Evolutionary conservation across 2,888 invertebrate species (phyloP).

Genomic region (Drosophila tanythrix): DNA sequence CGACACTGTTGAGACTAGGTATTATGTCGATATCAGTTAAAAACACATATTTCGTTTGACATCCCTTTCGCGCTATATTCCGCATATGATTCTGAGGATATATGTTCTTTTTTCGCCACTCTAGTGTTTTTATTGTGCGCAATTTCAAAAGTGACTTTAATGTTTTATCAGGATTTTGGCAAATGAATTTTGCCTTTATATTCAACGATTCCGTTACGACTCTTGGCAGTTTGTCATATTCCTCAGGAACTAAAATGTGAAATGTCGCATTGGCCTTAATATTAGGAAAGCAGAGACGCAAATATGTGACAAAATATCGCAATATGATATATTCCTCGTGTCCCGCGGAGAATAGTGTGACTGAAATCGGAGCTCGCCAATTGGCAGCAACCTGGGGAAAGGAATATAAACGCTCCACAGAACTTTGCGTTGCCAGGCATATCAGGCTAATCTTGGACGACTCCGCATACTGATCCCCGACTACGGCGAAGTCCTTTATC

Average conservation of each 20-base stretch:
- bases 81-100: constrained; percentile 96
- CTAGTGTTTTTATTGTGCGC: constrained; percentile 87
- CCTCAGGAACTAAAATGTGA: constrained; percentile 90
- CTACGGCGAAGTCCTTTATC: constrained; percentile 90
- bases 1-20: constrained; percentile 90
- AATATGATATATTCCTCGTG: constrained; percentile 91
- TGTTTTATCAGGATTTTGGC: constrained; percentile 89
- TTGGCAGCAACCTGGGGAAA: constrained; percentile 91
- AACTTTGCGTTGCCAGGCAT: constrained; percentile 94
- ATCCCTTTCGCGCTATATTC: constrained; percentile 94
- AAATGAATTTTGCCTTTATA: constrained; percentile 85
- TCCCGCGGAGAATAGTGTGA: constrained; percentile 92
- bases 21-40: constrained; percentile 95
- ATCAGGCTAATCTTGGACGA: constrained; percentile 85
- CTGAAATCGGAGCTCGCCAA: constrained; percentile 94
- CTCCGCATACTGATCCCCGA: constrained; percentile 88
- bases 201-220: constrained; percentile 47
- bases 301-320: constrained; percentile 90
- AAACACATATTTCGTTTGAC: constrained; percentile 92
- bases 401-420: constrained; percentile 92
- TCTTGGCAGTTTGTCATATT: constrained; percentile 76
- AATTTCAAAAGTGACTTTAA: constrained; percentile 87
- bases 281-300: constrained; percentile 90
- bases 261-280: constrained; percentile 90
- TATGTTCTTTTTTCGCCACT: constrained; percentile 90